Evolutionary conservation across 2,888 invertebrate genomes (phyloP).

Genomic region (Clistopyga incitator): DNA sequence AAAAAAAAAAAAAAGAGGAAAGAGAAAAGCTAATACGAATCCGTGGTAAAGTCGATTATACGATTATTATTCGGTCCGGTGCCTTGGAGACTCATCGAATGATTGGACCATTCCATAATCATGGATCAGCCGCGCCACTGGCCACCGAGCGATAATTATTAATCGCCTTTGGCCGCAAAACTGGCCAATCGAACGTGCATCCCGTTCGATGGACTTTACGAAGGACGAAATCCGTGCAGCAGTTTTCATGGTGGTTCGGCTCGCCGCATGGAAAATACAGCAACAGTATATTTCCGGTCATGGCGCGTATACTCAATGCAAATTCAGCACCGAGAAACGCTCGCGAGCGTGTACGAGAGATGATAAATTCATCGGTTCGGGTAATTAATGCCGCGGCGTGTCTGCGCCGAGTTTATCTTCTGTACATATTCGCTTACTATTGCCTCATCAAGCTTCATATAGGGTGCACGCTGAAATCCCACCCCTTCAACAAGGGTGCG

Average conservation of each 20-base stretch:
- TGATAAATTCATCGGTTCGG: conserved; percentile 67
- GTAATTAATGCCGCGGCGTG: conserved; percentile 65
- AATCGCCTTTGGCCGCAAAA: conserved; percentile 68
- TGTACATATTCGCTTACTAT: conserved; percentile 38
- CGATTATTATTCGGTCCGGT: conserved; percentile 31
- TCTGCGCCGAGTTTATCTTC: conserved; percentile 48
- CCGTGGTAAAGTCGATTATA: conserved; percentile 9
- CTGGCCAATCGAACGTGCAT: conserved; percentile 45
- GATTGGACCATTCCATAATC: conserved; percentile 44
- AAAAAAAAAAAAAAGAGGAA: neutral
- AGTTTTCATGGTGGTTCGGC: conserved; percentile 21
- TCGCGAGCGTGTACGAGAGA: conserved; percentile 20
- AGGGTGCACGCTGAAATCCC: conserved; percentile 17
- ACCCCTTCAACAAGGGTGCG: neutral
- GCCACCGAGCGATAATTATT: conserved; percentile 69
- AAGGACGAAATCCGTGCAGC: neutral
- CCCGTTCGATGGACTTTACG: conserved; percentile 24
- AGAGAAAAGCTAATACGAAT: neutral
- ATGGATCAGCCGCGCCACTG: conserved; percentile 48
- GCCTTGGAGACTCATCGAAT: conserved; percentile 30
- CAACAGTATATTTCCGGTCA: conserved; percentile 16
- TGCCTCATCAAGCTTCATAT: conserved; percentile 34
- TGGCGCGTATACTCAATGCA: conserved; percentile 39
- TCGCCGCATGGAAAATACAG: conserved; percentile 37
- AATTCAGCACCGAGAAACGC: conserved; percentile 52